Percentiles rank a stretch among this genome's conserved stretches.
Evolutionary conservation across 2,113 vertebrate species (phyloP).

Genomic region (Callithrix jacchus): DNA sequence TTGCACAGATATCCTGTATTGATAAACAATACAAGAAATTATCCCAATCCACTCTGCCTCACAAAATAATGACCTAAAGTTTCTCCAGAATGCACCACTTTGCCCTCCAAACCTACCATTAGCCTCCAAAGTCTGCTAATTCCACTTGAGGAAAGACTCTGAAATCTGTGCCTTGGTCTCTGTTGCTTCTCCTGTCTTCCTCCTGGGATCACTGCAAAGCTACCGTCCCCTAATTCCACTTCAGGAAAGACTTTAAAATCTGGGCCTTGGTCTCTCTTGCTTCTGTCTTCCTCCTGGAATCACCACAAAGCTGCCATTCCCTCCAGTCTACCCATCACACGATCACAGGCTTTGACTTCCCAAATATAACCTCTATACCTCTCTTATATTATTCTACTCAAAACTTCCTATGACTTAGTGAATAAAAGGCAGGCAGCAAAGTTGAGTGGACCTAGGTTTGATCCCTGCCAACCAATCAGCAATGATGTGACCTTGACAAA

Average conservation of each 20-base stretch:
- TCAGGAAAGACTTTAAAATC: neutral
- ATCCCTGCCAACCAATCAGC: neutral
- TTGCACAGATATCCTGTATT: constrained; percentile 3
- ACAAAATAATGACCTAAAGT: neutral
- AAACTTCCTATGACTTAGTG: neutral
- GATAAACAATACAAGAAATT: neutral
- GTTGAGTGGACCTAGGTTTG: neutral
- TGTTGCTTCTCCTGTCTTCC: neutral
- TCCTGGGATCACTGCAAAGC: neutral
- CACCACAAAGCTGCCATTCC: neutral
- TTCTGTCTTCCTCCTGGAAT: neutral
- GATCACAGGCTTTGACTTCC: neutral
- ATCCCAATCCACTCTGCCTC: neutral
- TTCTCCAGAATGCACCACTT: neutral
- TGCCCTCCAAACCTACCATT: neutral
- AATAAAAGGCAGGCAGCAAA: constrained; percentile 31
- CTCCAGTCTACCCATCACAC: neutral
- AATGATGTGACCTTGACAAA: neutral
- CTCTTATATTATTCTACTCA: neutral
- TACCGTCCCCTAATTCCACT: neutral
- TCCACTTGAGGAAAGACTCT: neutral
- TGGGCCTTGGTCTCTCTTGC: accelerated
- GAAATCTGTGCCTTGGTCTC: neutral
- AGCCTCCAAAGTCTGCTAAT: neutral
- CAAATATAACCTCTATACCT: neutral